Conservation (phyloP, 2,888 invertebrate species). For the Cordylochernes scorpioides region DNA sequence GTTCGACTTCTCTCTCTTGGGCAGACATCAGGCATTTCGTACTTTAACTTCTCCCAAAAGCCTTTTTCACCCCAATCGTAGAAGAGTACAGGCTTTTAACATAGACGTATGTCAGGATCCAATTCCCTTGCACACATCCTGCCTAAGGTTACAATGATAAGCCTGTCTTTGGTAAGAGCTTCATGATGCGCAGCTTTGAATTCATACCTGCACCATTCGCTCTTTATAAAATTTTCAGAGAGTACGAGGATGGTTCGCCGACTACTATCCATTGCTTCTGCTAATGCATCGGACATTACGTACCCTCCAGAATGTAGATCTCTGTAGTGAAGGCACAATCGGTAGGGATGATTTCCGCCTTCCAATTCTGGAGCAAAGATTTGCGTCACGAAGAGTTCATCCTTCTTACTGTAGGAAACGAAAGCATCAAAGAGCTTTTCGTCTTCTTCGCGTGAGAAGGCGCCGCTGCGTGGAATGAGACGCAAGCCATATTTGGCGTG, state of each 20-base stretch:
- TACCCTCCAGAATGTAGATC: slow-evolving; percentile 35
- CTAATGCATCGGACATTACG: slow-evolving; percentile 37
- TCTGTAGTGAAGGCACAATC: slow-evolving; percentile 38
- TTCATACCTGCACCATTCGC: slow-evolving; percentile 45
- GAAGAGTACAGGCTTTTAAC: slow-evolving; percentile 56
- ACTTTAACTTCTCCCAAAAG: slow-evolving; percentile 77
- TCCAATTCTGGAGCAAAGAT: slow-evolving; percentile 34
- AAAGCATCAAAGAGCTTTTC: slow-evolving; percentile 24
- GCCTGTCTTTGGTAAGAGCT: slow-evolving; percentile 18
- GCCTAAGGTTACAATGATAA: slow-evolving; percentile 9
- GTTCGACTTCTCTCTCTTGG: slow-evolving; percentile 10
- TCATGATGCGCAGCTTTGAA: slow-evolving; percentile 38
- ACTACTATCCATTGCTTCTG: slow-evolving; percentile 35
- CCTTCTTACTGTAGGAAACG: slow-evolving; percentile 22
- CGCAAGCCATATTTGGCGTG: slow-evolving; percentile 52
- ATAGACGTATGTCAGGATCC: slow-evolving; percentile 58
- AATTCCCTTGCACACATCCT: slow-evolving; percentile 33
- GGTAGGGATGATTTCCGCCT: slow-evolving; percentile 29
- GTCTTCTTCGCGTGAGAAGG: slow-evolving; percentile 34
- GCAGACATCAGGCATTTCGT: slow-evolving; percentile 41
- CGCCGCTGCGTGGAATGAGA: slow-evolving; percentile 25
- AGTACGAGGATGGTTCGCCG: slow-evolving; percentile 36
- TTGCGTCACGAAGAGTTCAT: slow-evolving; percentile 30
- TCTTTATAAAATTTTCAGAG: slow-evolving; percentile 37
- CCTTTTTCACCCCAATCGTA: slow-evolving; percentile 63